Evolutionary conservation across 2,888 invertebrate genomes (phyloP).

Genomic region (Agonum fuliginosum): DNA sequence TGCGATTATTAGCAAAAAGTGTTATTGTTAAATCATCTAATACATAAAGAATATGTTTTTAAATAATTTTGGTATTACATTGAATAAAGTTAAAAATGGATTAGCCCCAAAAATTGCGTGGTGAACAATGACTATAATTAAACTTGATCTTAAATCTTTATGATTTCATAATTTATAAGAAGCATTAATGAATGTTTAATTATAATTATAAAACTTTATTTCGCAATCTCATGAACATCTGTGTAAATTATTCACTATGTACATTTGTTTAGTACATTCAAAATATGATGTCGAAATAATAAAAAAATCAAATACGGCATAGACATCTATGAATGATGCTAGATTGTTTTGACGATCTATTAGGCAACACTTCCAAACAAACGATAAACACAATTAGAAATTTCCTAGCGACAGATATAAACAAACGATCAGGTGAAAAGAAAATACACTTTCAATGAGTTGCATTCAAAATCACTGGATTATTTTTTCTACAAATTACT

Average conservation of each 20-base stretch:
- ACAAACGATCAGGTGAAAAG: slow-evolving; percentile 18
- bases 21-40: too few species aligned
- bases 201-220: not conserved
- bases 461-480: not conserved
- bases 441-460: slow-evolving; percentile 8
- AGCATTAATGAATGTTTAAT: too few species aligned
- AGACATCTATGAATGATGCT: slow-evolving; percentile 13
- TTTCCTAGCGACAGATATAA: not conserved
- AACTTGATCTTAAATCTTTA: too few species aligned
- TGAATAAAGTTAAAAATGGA: too few species aligned
- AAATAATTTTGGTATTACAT: too few species aligned
- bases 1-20: too few species aligned
- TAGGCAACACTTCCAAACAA: slow-evolving; percentile 21
- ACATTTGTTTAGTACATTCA: slow-evolving; percentile 28
- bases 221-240: slow-evolving; percentile 15
- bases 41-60: too few species aligned
- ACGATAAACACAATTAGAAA: slow-evolving; percentile 6
- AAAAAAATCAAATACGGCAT: not conserved
- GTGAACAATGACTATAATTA: too few species aligned
- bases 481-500: not conserved
- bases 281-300: slow-evolving; percentile 29
- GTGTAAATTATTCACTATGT: not conserved
- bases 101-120: too few species aligned
- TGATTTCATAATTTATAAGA: too few species aligned
- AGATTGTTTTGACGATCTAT: slow-evolving; percentile 13